These are phyloP conservation scores for Drosophila kambysellisi DNA, from an alignment of 2,888 invertebrate species.

Conservation along the genomic window DNA sequence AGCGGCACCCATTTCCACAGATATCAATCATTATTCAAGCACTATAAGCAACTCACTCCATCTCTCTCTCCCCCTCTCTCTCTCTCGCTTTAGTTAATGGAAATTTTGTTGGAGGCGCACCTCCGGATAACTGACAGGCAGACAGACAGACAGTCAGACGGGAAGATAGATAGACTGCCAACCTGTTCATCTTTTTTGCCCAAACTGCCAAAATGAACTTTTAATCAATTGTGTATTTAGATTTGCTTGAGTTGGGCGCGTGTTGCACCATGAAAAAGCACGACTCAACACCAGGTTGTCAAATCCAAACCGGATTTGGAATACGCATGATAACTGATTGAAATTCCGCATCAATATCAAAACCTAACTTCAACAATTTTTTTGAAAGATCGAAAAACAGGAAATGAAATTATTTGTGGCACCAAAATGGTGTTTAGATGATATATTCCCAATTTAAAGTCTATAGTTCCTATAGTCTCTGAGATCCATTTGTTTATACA, in stretches of 20 bases:
- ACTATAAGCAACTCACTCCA: background rate
- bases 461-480: background rate
- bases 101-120: slow-evolving; percentile 35
- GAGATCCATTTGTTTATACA: background rate
- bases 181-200: slow-evolving; percentile 21
- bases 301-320: background rate
- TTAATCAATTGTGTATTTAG: slow-evolving; percentile 2
- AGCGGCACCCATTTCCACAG: slow-evolving; percentile 51
- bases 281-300: background rate
- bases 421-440: accelerated
- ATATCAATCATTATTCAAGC: slow-evolving; percentile 71
- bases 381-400: background rate
- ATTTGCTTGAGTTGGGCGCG: background rate
- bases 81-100: slow-evolving; percentile 22
- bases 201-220: slow-evolving; percentile 2
- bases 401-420: background rate
- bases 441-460: background rate
- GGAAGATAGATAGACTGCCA: slow-evolving; percentile 11
- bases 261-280: slow-evolving; percentile 6
- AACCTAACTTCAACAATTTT: background rate
- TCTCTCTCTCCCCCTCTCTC: background rate
- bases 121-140: slow-evolving; percentile 8
- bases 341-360: background rate
- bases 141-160: slow-evolving; percentile 4
- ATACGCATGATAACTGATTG: background rate